These are phyloP conservation scores for Plectrocnemia conspersa DNA, from an alignment of 1,140 invertebrate species.

Conservation along the genomic window DNA sequence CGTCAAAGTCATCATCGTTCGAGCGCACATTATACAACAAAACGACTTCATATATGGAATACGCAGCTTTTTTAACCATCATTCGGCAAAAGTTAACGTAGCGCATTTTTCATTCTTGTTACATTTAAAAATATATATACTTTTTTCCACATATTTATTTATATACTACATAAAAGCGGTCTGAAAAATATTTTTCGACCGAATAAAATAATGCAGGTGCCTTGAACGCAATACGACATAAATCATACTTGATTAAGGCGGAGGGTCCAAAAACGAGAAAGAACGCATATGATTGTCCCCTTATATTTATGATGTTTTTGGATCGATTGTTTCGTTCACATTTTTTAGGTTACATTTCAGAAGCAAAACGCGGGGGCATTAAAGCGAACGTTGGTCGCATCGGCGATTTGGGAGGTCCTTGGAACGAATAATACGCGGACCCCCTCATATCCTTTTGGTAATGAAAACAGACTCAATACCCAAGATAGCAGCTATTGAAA, in stretches of 20 bases:
- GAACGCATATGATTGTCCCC: conserved; percentile 13
- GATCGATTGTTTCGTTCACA: conserved; percentile 14
- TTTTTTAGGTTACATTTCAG: conserved; percentile 10
- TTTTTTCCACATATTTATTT: too few relatives aligned
- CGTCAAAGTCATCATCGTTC: too few relatives aligned
- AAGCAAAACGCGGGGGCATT: conserved; percentile 8
- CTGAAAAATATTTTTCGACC: conserved; percentile 3
- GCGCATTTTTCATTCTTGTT: too few relatives aligned
- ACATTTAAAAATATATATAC: too few relatives aligned
- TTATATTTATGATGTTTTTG: conserved; percentile 19
- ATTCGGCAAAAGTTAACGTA: too few relatives aligned
- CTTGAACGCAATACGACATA: conserved; percentile 10
- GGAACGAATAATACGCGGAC: too few relatives aligned
- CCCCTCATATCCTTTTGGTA: conserved; percentile 1
- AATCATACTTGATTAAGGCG: conserved; percentile 30
- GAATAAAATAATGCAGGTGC: conserved; percentile 23
- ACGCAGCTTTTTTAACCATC: too few relatives aligned
- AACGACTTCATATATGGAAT: neutral
- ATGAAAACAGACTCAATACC: conserved; percentile 18
- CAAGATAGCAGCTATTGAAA: too few relatives aligned
- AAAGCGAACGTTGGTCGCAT: neutral
- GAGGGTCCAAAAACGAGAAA: neutral
- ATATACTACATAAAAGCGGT: too few relatives aligned
- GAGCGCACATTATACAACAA: neutral
- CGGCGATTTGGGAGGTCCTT: conserved; percentile 24